Percentiles rank a stretch among this genome's conserved stretches.
Evolutionary conservation across 2,113 vertebrate species (phyloP).

Genomic region (Microcebus lehilahytsara): DNA sequence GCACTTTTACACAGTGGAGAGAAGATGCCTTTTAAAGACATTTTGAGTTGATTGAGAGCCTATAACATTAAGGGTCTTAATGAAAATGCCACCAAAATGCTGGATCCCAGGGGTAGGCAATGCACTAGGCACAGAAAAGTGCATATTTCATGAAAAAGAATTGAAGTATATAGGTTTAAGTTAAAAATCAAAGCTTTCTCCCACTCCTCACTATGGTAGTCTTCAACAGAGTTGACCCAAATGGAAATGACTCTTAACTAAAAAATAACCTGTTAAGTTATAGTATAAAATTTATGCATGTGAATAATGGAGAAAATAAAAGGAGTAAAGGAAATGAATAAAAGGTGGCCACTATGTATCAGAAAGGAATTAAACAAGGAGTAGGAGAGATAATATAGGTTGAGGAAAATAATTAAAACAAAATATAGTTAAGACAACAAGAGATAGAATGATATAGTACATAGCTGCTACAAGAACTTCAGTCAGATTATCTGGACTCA

Average conservation of each 20-base stretch:
- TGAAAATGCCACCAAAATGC: background rate
- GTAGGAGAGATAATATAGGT: background rate
- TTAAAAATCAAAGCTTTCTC: background rate
- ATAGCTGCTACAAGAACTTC: accelerated
- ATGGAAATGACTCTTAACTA: background rate
- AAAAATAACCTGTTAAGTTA: background rate
- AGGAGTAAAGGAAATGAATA: background rate
- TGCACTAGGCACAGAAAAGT: background rate
- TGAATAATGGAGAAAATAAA: background rate
- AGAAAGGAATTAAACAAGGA: background rate
- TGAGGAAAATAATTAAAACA: background rate
- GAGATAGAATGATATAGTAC: background rate
- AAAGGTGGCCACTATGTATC: background rate
- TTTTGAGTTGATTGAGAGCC: background rate
- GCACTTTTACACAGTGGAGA: background rate
- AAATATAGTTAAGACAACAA: background rate
- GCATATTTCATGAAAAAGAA: background rate
- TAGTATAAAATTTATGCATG: background rate
- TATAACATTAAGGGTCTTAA: background rate
- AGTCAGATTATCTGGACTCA: background rate
- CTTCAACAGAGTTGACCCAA: background rate
- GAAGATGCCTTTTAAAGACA: background rate
- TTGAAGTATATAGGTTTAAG: background rate
- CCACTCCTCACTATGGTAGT: background rate
- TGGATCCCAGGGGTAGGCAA: background rate